Evolutionary conservation across 2,113 vertebrate species (phyloP).

Genomic region (Rhinichthys klamathensis): DNA sequence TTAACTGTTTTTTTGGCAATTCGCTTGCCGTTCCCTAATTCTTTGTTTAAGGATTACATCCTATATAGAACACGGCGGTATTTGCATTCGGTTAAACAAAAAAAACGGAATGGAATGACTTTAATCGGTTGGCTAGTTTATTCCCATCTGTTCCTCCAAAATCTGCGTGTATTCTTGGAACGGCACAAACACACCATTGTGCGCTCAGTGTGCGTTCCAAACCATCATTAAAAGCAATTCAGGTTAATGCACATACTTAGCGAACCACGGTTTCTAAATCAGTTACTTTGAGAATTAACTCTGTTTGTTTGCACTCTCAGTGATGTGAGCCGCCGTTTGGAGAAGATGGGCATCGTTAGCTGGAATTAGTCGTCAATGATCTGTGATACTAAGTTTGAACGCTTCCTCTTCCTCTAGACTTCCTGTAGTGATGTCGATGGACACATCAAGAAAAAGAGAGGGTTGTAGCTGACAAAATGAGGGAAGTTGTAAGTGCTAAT

Average conservation of each 20-base stretch:
- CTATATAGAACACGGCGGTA: conserved; percentile 1
- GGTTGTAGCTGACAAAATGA: conserved; percentile 20
- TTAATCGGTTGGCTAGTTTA: conserved; percentile 36
- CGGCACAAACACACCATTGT: not conserved
- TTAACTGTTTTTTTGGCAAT: conserved; percentile 9
- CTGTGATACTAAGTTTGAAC: conserved; percentile 41
- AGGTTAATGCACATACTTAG: conserved; percentile 44
- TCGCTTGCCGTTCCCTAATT: conserved; percentile 1
- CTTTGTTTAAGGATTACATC: conserved; percentile 5
- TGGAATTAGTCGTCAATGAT: conserved; percentile 38
- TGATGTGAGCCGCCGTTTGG: not conserved
- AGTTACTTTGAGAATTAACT: conserved; percentile 32
- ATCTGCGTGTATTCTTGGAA: conserved; percentile 47
- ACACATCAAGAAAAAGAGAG: not conserved
- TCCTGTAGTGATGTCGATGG: conserved; percentile 15
- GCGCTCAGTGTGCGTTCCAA: conserved; percentile 18
- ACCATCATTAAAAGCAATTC: conserved; percentile 16
- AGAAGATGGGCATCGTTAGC: conserved; percentile 26
- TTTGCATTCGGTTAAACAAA: conserved; percentile 17
- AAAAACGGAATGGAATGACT: conserved; percentile 33
- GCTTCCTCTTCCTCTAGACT: conserved; percentile 16
- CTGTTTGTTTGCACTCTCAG: conserved; percentile 36
- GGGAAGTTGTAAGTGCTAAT: conserved; percentile 41
- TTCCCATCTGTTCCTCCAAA: conserved; percentile 43
- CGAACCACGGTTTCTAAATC: conserved; percentile 19